Evolutionary conservation across 2,888 invertebrate species (phyloP).

Genomic region (Stenchaetothrips biformis): DNA sequence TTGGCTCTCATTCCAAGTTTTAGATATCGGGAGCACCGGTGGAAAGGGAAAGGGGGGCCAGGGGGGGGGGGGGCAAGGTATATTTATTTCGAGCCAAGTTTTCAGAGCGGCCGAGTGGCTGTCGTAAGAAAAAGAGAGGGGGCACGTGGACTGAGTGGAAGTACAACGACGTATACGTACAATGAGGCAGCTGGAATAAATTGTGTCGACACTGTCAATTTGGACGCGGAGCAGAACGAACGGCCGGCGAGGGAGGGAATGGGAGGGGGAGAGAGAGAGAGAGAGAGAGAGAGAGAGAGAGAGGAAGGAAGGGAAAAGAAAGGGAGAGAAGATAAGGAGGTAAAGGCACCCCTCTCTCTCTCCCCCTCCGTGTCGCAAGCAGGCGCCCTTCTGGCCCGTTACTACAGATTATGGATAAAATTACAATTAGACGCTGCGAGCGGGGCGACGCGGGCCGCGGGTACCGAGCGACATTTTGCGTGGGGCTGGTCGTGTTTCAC

Average conservation of each 20-base stretch:
- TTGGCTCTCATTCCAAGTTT: background rate
- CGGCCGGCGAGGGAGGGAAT: background rate
- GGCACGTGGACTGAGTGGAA: too few relatives aligned
- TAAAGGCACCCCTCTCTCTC: background rate
- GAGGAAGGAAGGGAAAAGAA: background rate
- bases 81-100: too few relatives aligned
- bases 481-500: background rate
- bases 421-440: slow-evolving; percentile 9
- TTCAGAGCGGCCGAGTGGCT: too few relatives aligned
- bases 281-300: background rate
- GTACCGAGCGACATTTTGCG: background rate
- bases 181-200: too few relatives aligned
- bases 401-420: background rate
- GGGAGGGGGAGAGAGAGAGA: background rate
- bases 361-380: background rate
- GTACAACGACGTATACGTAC: too few relatives aligned
- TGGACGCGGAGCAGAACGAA: too few relatives aligned
- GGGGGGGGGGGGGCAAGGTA: background rate
- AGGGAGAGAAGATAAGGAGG: background rate
- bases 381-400: background rate
- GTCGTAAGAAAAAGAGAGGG: too few relatives aligned
- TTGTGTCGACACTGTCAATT: too few relatives aligned
- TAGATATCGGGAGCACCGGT: background rate
- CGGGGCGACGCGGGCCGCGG: background rate
- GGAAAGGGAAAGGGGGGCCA: background rate